Conservation (phyloP, 2,888 invertebrate species). For the Lasioglossum leucozonium region DNA sequence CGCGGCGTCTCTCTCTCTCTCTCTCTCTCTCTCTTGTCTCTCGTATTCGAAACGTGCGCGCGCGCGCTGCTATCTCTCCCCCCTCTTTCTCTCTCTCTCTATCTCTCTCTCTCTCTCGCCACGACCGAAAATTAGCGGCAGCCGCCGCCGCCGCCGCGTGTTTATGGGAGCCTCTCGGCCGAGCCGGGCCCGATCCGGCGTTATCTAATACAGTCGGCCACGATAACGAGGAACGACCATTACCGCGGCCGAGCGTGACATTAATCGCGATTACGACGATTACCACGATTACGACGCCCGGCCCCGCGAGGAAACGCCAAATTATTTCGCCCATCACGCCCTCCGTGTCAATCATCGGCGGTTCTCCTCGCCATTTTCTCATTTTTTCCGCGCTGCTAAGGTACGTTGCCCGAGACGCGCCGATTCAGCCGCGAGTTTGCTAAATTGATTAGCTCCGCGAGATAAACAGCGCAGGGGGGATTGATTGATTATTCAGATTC, state of each 20-base stretch:
- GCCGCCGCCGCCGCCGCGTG: neutral
- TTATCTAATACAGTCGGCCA: conserved; percentile 27
- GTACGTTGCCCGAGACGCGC: neutral
- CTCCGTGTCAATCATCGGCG: neutral
- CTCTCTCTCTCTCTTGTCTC: neutral
- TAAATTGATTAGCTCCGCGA: neutral
- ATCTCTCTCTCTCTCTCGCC: neutral
- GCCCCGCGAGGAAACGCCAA: neutral
- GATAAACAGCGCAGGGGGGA: neutral
- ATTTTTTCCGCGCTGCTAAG: neutral
- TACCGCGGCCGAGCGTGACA: neutral
- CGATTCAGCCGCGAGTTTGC: neutral
- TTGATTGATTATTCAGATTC: neutral
- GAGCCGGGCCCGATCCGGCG: neutral
- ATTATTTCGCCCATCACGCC: neutral
- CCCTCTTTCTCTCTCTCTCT: neutral
- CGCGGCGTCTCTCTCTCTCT: neutral
- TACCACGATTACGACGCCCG: neutral
- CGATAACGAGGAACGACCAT: conserved; percentile 38
- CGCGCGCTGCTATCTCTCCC: neutral
- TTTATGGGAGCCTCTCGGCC: conserved; percentile 19
- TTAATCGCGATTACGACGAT: conserved; percentile 41
- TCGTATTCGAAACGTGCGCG: neutral
- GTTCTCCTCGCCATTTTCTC: neutral
- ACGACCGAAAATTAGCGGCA: neutral